These are phyloP conservation scores for Cololabis saira DNA, from an alignment of 2,113 vertebrate species.

Conservation along the genomic window DNA sequence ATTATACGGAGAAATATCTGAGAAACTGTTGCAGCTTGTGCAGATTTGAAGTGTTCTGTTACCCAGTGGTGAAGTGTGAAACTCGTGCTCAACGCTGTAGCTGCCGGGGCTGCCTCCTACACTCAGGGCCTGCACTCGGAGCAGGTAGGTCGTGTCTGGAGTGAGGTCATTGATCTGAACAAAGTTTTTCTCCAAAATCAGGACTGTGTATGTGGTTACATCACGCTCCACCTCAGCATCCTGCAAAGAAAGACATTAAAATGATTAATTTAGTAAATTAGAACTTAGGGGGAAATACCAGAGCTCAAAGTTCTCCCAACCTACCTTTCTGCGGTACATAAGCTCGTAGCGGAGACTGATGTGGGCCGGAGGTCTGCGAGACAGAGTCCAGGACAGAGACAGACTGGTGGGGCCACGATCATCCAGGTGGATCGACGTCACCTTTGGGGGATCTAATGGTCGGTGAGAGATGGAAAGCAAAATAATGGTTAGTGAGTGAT, in stretches of 20 bases:
- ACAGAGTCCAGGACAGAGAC: constrained; percentile 89
- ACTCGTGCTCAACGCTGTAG: constrained; percentile 88
- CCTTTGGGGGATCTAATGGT: constrained; percentile 89
- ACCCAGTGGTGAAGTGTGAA: constrained; percentile 82
- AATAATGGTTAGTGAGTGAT: constrained; percentile 71
- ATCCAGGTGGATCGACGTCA: constrained; percentile 88
- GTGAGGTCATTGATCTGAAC: constrained; percentile 86
- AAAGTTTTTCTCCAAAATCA: constrained; percentile 86
- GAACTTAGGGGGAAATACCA: not conserved
- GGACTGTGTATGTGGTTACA: constrained; percentile 92
- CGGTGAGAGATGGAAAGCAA: constrained; percentile 50
- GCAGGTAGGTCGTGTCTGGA: constrained; percentile 88
- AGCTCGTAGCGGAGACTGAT: constrained; percentile 90
- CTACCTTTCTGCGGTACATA: constrained; percentile 96
- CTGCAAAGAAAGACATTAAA: constrained; percentile 48
- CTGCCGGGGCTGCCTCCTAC: constrained; percentile 84
- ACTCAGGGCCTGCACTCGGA: constrained; percentile 89
- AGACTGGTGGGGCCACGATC: constrained; percentile 86
- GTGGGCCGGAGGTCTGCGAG: constrained; percentile 83
- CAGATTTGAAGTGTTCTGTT: constrained; percentile 9
- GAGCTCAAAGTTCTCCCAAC: constrained; percentile 22
- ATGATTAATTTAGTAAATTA: not conserved
- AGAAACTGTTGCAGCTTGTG: not conserved
- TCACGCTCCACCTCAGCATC: constrained; percentile 83
- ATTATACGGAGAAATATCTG: not conserved